A percentile compares a stretch with the other conserved stretches of the same genome.
Conservation (phyloP, 2,888 invertebrate genomes). For the Heliconius charithonia region DNA sequence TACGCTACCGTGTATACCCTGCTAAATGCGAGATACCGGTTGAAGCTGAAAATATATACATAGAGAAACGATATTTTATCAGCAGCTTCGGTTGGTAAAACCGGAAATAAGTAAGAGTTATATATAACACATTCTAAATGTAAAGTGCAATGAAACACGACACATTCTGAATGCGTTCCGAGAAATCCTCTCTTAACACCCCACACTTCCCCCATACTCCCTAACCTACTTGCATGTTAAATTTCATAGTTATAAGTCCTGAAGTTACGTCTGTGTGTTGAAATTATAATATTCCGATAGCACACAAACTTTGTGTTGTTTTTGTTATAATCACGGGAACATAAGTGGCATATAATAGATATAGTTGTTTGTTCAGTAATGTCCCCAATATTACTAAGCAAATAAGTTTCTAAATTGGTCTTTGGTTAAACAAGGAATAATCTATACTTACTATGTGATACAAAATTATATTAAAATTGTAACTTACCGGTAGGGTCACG, state of each 20-base stretch:
- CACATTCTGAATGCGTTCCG: too few relatives aligned
- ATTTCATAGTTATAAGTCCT: too few relatives aligned
- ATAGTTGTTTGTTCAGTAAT: neutral
- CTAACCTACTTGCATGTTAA: too few relatives aligned
- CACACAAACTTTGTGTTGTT: neutral
- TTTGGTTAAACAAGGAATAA: neutral
- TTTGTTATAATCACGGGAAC: conserved; percentile 5
- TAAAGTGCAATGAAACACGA: too few relatives aligned
- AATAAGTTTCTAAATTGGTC: conserved; percentile 5
- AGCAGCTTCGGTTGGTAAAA: too few relatives aligned
- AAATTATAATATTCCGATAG: neutral
- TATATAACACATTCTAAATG: too few relatives aligned
- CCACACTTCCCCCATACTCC: too few relatives aligned
- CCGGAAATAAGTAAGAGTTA: too few relatives aligned
- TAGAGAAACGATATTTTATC: too few relatives aligned
- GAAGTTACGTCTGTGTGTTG: too few relatives aligned
- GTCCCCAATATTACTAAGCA: conserved; percentile 15
- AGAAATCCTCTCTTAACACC: too few relatives aligned
- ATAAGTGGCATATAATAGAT: neutral
- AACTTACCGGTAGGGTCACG: neutral
- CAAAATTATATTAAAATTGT: neutral
- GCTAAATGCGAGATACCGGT: neutral
- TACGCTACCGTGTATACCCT: too few relatives aligned
- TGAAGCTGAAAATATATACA: neutral
- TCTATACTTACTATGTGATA: neutral